A percentile compares a stretch with the other conserved stretches of the same genome.
Conservation (phyloP, 2,888 invertebrate species). For the Cosmia pyralina region DNA sequence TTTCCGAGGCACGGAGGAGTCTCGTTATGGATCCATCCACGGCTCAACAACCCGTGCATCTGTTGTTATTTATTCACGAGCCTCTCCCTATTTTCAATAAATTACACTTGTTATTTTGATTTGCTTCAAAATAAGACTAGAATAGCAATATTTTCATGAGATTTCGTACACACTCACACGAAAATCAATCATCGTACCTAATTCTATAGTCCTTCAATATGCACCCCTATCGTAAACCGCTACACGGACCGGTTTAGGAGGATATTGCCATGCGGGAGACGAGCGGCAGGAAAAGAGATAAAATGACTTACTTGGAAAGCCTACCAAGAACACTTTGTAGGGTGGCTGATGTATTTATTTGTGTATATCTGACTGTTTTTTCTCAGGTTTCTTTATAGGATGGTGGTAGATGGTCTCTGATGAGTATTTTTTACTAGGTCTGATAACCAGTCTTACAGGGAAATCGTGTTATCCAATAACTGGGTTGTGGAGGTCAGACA, state of each 20-base stretch:
- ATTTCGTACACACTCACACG: neutral
- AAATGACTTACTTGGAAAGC: neutral
- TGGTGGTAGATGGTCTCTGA: no score
- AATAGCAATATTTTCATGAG: neutral
- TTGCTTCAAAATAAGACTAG: neutral
- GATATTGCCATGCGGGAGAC: constrained; percentile 13
- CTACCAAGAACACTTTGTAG: neutral
- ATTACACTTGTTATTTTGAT: no score
- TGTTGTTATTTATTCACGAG: no score
- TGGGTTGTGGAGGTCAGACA: no score
- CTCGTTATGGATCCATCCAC: no score
- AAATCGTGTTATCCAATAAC: no score
- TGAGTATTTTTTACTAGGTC: no score
- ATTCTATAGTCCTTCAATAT: neutral
- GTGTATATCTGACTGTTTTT: neutral
- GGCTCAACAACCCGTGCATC: no score
- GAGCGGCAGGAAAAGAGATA: neutral
- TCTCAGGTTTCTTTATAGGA: no score
- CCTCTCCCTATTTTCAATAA: no score
- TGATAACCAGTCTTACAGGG: no score
- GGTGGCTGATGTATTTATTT: neutral
- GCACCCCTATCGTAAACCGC: constrained; percentile 19
- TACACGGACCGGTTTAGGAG: neutral
- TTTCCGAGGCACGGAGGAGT: no score
- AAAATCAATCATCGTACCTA: constrained; percentile 25